phyloP scores from a whole-genome alignment of 2,888 invertebrate species.

The Cataglyphis rosenhaueri region DNA sequence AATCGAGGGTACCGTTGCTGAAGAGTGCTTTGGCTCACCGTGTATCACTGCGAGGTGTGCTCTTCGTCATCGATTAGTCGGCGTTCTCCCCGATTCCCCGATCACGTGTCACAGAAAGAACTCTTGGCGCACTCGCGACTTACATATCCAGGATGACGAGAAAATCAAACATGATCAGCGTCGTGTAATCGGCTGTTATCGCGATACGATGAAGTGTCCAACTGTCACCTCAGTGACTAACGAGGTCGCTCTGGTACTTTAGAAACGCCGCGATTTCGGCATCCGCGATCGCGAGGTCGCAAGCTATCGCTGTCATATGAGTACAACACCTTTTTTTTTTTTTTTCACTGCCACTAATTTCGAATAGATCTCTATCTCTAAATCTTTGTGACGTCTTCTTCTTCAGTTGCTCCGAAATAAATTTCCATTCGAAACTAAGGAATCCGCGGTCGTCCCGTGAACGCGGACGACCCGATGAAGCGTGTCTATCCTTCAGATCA shows the following conservation, averaged over 20 bases:
- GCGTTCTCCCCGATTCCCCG: conserved; percentile 34
- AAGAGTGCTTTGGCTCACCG: background rate
- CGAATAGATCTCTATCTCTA: background rate
- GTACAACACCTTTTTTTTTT: background rate
- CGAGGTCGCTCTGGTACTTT: background rate
- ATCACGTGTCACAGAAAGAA: background rate
- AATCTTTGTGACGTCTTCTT: background rate
- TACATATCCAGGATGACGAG: background rate
- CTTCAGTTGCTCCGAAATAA: background rate
- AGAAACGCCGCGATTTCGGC: background rate
- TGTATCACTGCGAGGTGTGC: conserved; percentile 9
- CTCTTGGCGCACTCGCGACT: conserved; percentile 43
- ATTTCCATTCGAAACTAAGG: background rate
- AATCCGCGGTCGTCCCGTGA: background rate
- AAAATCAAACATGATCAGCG: background rate
- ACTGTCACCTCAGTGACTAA: conserved; percentile 20
- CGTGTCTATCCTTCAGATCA: conserved; percentile 27
- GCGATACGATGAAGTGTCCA: background rate
- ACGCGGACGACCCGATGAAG: conserved; percentile 27
- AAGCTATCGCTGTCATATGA: background rate
- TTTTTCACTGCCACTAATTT: conserved; percentile 11
- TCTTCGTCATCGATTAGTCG: conserved; percentile 9
- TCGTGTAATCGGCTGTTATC: conserved; percentile 17
- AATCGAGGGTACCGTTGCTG: conserved; percentile 52
- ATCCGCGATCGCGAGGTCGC: background rate